Evolutionary conservation across 2,888 invertebrate species (phyloP).

Genomic region (Cantharis nigra): DNA sequence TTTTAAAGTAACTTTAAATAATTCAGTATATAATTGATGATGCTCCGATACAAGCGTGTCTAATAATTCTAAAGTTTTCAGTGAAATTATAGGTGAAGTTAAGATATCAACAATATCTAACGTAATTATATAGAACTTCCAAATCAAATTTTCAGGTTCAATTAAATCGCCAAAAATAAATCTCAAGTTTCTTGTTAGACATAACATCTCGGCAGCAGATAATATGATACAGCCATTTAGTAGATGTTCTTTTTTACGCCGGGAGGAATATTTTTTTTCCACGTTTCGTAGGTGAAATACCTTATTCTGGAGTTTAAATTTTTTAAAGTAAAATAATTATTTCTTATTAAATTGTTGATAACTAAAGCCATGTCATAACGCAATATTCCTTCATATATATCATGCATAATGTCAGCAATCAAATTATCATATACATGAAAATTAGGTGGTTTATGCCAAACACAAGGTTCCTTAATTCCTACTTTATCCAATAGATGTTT

Average conservation of each 20-base stretch:
- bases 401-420: slow-evolving; percentile 42
- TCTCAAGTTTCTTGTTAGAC: slow-evolving; percentile 36
- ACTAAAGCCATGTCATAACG: slow-evolving; percentile 37
- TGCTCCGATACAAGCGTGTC: neutral
- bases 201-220: slow-evolving; percentile 43
- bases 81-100: neutral
- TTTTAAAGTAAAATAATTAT: slow-evolving; percentile 23
- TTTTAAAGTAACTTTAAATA: neutral
- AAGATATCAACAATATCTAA: slow-evolving; percentile 33
- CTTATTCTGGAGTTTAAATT: slow-evolving; percentile 29
- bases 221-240: slow-evolving; percentile 32
- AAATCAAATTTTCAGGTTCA: slow-evolving; percentile 16
- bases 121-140: slow-evolving; percentile 34
- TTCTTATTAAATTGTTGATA: slow-evolving; percentile 25
- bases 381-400: slow-evolving; percentile 36
- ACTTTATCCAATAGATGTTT: slow-evolving; percentile 6
- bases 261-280: slow-evolving; percentile 31
- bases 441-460: slow-evolving; percentile 30
- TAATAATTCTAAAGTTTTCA: neutral
- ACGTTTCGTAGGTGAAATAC: slow-evolving; percentile 24
- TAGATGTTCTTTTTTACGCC: slow-evolving; percentile 31
- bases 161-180: slow-evolving; percentile 38
- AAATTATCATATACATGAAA: slow-evolving; percentile 39
- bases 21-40: neutral
- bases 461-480: slow-evolving; percentile 36